These are phyloP conservation scores for Albula goreensis DNA, from an alignment of 2,113 vertebrate genomes.

Conservation along the genomic window DNA sequence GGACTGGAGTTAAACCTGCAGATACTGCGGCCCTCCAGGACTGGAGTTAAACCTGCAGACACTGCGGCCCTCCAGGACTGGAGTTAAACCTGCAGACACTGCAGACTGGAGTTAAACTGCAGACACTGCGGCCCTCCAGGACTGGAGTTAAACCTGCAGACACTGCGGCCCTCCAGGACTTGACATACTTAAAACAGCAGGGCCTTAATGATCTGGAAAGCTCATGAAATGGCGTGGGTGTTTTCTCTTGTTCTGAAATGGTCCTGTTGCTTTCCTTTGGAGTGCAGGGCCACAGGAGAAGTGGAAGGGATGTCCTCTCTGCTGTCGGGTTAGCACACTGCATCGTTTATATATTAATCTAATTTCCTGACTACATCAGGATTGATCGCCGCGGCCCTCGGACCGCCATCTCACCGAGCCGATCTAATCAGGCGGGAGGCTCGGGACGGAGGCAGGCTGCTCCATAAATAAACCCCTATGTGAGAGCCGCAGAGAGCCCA, in stretches of 20 bases:
- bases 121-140: too few relatives aligned
- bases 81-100: too few relatives aligned
- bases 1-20: too few relatives aligned
- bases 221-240: conserved; percentile 20
- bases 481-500: conserved; percentile 64
- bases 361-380: conserved; percentile 68
- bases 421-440: conserved; percentile 65
- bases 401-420: conserved; percentile 67
- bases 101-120: too few relatives aligned
- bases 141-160: too few relatives aligned
- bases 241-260: background rate
- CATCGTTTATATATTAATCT: conserved; percentile 68
- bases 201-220: conserved; percentile 23
- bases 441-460: conserved; percentile 63
- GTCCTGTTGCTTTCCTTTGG: conserved; percentile 19
- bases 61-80: too few relatives aligned
- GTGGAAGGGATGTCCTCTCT: conserved; percentile 55
- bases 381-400: conserved; percentile 68
- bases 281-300: conserved; percentile 26
- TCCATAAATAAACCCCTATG: conserved; percentile 74
- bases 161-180: too few relatives aligned
- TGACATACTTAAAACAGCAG: background rate
- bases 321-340: conserved; percentile 58
- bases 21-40: too few relatives aligned
- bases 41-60: too few relatives aligned